Conservation (phyloP, 1,140 invertebrate genomes). For the Plectrocnemia conspersa region DNA sequence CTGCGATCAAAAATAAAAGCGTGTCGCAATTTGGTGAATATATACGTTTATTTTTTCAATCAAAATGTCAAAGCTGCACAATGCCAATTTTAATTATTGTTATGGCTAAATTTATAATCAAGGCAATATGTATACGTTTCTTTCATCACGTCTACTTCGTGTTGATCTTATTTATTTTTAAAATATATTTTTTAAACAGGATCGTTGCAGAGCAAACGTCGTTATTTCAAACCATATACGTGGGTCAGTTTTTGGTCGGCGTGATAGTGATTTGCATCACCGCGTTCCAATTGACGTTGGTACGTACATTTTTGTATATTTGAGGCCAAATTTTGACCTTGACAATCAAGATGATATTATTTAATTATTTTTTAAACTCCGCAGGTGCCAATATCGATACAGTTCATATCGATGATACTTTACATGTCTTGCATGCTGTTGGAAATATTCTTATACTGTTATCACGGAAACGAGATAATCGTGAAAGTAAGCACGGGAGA, state of each 20-base stretch:
- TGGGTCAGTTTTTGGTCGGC: constrained; percentile 33
- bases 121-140: background rate
- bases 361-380: constrained; percentile 15
- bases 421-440: constrained; percentile 37
- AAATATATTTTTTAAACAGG: constrained; percentile 27
- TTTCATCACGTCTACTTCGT: background rate
- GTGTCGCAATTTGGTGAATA: too few relatives aligned
- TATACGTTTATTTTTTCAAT: too few relatives aligned
- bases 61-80: too few relatives aligned
- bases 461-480: constrained; percentile 39
- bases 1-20: too few relatives aligned
- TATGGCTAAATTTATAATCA: too few relatives aligned
- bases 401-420: constrained; percentile 36
- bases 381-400: constrained; percentile 30
- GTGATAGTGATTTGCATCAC: constrained; percentile 36
- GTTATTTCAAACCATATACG: constrained; percentile 26
- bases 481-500: constrained; percentile 33
- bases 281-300: constrained; percentile 31
- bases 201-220: constrained; percentile 32
- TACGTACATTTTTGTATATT: too few relatives aligned
- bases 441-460: constrained; percentile 38
- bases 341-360: too few relatives aligned
- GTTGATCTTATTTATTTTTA: constrained; percentile 2
- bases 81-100: too few relatives aligned
- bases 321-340: too few relatives aligned